Base-by-base conservation (phyloP, 2,888 invertebrate species). In the Byasa hedistus region DNA sequence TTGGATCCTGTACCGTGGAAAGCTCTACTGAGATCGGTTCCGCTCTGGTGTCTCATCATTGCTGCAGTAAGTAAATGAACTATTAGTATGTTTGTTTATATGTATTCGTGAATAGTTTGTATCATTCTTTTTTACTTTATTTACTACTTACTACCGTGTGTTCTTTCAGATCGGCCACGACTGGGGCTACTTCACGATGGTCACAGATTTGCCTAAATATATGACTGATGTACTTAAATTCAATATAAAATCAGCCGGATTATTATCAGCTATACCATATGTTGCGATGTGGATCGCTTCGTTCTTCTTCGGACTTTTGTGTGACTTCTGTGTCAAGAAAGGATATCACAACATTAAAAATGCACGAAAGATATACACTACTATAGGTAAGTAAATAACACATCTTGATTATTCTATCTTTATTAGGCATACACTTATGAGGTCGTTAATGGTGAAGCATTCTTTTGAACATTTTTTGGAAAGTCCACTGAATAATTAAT, bases 111-210 rank as follows among this genome's bases (percentile, higher is more conserved):
- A 39, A 39, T 39, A 15, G 4, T 17, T 15, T 3, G 12, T 15
- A 12, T 15, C 12, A 15, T 39, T 39, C 39, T 39, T 12, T 15
- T 15, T 12, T 3, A 1, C 12, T 39, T 15, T 12, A 39, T 12
- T 15, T 48, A 48, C n/a, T n/a, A n/a, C n/a, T 48, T n/a, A n/a
- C 48, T 17, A 17, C 63, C 39, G 54, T 48, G 10, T 61, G 64
- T 66, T n/a, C 68, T 69, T 68, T 15, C 78, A 91, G 91, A 91
- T 94, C 57, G 94, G 94, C 24, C 95, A 95, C 80, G 94, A 95
- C 77, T 95, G 94, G 93, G 94, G 95, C 2, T 94, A 95, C 81
- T 95, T 94, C 79, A 94, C 94, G 0, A 94, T 95, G 93, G 93
- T 95, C 54, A 94, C 94, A 0, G 95, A 95, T 79, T 86, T 95